A percentile compares a stretch with the other conserved stretches of the same genome.
Evolutionary conservation across 1,140 invertebrate species (phyloP).

Genomic region (Neelides sp.): DNA sequence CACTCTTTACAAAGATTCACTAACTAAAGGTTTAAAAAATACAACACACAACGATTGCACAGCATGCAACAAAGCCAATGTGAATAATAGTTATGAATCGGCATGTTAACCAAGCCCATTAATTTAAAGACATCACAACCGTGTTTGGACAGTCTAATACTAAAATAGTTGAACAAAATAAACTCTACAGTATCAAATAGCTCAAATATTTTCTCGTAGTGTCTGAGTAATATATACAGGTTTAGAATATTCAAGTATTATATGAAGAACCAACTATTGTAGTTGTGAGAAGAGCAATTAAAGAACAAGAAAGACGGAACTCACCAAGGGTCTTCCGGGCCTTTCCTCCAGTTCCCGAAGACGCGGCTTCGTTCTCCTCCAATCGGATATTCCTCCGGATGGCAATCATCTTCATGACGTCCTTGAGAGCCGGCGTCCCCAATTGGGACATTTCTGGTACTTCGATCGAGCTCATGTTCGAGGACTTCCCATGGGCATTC

Average conservation of each 20-base stretch:
- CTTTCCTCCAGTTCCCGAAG: constrained; percentile 8
- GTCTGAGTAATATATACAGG: too few relatives aligned
- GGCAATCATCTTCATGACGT: constrained; percentile 30
- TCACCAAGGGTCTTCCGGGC: too few relatives aligned
- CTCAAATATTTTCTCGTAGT: too few relatives aligned
- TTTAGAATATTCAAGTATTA: neutral
- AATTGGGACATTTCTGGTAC: constrained; percentile 19
- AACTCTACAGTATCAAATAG: too few relatives aligned
- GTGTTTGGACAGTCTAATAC: constrained; percentile 3
- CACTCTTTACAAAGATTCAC: too few relatives aligned
- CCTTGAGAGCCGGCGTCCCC: constrained; percentile 19
- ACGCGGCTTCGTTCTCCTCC: constrained; percentile 16
- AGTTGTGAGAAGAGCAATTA: constrained; percentile 16
- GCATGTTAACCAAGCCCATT: too few relatives aligned
- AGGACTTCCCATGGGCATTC: constrained; percentile 9
- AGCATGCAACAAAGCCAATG: too few relatives aligned
- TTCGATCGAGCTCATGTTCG: constrained; percentile 22
- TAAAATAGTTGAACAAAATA: too few relatives aligned
- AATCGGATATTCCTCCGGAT: constrained; percentile 22
- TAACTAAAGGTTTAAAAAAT: too few relatives aligned
- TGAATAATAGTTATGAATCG: too few relatives aligned
- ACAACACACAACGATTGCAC: too few relatives aligned
- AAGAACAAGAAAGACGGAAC: too few relatives aligned
- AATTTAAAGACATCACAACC: constrained; percentile 8
- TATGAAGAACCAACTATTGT: neutral